phyloP scores from a whole-genome alignment of 2,113 vertebrate genomes.

The Sapajus apella region DNA sequence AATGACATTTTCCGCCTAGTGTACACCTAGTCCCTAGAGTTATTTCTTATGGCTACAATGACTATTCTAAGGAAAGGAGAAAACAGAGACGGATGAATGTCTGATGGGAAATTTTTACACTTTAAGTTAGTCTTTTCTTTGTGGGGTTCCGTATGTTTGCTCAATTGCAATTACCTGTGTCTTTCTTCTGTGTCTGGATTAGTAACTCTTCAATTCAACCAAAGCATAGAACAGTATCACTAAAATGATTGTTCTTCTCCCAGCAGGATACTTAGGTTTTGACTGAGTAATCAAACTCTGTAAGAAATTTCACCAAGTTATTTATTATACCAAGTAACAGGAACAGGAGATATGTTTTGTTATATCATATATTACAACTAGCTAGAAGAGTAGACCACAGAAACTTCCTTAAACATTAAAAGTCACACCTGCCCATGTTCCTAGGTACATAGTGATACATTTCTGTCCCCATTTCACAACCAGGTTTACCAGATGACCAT shows the following conservation, averaged over 20 bases:
- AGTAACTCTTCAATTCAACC: slow-evolving; percentile 69
- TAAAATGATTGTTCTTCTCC: slow-evolving; percentile 65
- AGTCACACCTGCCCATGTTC: neutral
- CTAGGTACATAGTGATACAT: slow-evolving; percentile 21
- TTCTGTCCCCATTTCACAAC: neutral
- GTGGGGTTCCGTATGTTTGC: slow-evolving; percentile 45
- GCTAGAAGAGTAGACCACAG: slow-evolving; percentile 30
- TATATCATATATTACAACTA: slow-evolving; percentile 43
- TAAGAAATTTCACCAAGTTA: slow-evolving; percentile 68
- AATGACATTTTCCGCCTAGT: slow-evolving; percentile 38
- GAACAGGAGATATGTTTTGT: slow-evolving; percentile 33
- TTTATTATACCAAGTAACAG: slow-evolving; percentile 49
- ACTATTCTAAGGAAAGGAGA: slow-evolving; percentile 61
- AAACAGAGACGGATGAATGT: slow-evolving; percentile 65
- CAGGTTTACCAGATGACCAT: neutral
- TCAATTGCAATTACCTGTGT: slow-evolving; percentile 57
- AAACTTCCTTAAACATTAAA: slow-evolving; percentile 20
- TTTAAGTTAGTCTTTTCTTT: slow-evolving; percentile 54
- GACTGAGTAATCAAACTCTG: slow-evolving; percentile 73
- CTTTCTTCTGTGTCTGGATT: slow-evolving; percentile 70
- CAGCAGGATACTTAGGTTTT: slow-evolving; percentile 74
- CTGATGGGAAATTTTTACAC: slow-evolving; percentile 68
- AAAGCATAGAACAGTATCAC: slow-evolving; percentile 66
- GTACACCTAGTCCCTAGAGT: neutral
- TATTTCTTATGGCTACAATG: slow-evolving; percentile 38